phyloP scores from a whole-genome alignment of 2,888 invertebrate species.

The Himalopsyche tibetana region DNA sequence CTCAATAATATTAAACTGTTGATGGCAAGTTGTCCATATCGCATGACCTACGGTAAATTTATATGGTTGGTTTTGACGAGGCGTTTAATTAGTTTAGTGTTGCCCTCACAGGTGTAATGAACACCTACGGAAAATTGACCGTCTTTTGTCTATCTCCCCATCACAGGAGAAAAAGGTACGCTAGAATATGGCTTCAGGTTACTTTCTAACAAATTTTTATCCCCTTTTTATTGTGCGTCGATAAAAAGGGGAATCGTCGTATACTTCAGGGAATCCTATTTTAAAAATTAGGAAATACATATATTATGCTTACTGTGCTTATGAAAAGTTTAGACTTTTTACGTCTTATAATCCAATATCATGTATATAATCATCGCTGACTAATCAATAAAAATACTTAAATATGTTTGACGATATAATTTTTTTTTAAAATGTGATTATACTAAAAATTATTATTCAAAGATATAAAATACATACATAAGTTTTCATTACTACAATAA shows the following conservation, averaged over 20 bases:
- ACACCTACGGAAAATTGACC: conserved; percentile 59
- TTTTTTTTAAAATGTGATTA: too few species aligned
- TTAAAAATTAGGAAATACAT: background rate
- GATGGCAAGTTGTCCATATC: background rate
- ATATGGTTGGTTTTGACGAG: conserved; percentile 29
- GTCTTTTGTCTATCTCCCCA: conserved; percentile 52
- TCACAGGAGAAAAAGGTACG: background rate
- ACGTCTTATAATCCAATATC: too few species aligned
- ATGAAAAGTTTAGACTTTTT: too few species aligned
- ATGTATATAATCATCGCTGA: too few species aligned
- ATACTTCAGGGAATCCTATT: background rate
- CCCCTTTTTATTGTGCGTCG: conserved; percentile 22
- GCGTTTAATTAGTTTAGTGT: conserved; percentile 61
- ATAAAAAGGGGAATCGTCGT: background rate
- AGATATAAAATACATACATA: too few species aligned
- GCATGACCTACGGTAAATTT: conserved; percentile 18
- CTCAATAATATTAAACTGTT: background rate
- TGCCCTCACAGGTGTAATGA: conserved; percentile 60
- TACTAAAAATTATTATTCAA: too few species aligned
- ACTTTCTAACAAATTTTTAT: conserved; percentile 53
- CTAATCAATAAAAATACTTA: too few species aligned
- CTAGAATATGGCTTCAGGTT: conserved; percentile 63
- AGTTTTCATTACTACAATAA: too few species aligned
- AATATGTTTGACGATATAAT: too few species aligned
- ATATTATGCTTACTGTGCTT: too few species aligned